Base-by-base conservation (phyloP, 2,797 vertebrate genomes). In the Gephyroberyx darwinii region DNA sequence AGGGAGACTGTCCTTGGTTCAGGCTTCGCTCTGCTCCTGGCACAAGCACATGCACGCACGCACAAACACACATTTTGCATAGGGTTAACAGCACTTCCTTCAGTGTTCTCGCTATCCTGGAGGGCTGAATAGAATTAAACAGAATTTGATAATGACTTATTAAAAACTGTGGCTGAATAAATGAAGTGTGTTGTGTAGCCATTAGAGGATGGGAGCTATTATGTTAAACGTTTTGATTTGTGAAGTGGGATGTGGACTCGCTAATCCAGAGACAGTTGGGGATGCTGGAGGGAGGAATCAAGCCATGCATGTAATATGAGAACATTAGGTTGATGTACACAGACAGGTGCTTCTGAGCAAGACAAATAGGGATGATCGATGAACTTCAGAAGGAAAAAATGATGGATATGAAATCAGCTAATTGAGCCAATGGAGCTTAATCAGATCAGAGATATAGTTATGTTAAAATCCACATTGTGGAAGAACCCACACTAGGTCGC, bases 181-280 rank as follows among this genome's bases (percentile, higher is more conserved):
- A 94, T 93, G 86, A 93, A 93, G 91, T 92, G 92, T 90, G 88
- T 92, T 93, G 91, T 91, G 86, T 91, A 82, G 91, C 92, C 90
- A 92, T 93, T 93, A 90, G 90, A 92, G 89, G 90, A 91, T 62
- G 88, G 90, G 91, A 88, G 87, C 91, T 91, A 92, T 94, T 93
- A 92, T 91, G 86, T 87, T 88, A 89, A 91, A 87, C 83, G 82
- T 92, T 94, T 92, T 93, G 91, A 93, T 93, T 93, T 90, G 90
- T 90, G 91, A 92, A 93, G 91, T 90, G 87, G 89, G 90, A 78
- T 90, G 90, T 88, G 86, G 91, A 88, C 75, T 88, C 65, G 88
- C 87, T 92, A 93, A 93, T 93, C 91, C 87, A 78, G 71, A 89
- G 86, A 90, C 87, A 86, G 85, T 88, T 75, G 85, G 84, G 88